Percentiles rank a stretch among this genome's conserved stretches.
phyloP scores from a whole-genome alignment of 2,888 invertebrate species.

The Petrolisthes cinctipes region DNA sequence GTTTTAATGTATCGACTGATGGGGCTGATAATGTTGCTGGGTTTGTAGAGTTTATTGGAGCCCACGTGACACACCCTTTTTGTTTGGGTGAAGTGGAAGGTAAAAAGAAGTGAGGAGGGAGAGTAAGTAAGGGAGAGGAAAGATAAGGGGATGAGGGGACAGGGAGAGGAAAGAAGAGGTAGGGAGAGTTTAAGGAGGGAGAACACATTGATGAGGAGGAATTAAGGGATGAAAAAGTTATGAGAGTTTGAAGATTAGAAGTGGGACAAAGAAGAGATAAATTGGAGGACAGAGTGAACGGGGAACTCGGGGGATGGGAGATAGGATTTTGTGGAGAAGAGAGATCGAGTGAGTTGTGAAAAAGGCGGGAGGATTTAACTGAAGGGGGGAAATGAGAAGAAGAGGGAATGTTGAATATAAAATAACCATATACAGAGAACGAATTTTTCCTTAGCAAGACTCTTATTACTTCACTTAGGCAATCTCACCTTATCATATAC shows the following conservation, averaged over 20 bases:
- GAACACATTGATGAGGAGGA: neutral
- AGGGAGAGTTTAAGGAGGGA: neutral
- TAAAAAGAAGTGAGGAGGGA: neutral
- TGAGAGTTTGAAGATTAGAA: neutral
- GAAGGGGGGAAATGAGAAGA: neutral
- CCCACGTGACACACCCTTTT: no score
- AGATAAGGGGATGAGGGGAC: neutral
- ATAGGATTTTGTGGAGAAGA: neutral
- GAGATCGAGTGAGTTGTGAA: neutral
- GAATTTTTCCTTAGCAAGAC: neutral
- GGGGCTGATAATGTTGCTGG: neutral
- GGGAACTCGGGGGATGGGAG: neutral
- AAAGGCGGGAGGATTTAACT: neutral
- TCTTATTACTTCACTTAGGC: neutral
- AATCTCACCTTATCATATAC: no score
- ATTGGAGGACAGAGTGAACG: neutral
- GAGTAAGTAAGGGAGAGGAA: neutral
- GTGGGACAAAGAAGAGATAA: neutral
- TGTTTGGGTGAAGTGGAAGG: no score
- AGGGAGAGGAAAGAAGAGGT: neutral
- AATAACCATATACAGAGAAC: neutral
- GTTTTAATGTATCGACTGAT: neutral
- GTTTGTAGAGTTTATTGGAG: neutral
- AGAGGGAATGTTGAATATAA: neutral
- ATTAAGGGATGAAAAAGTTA: neutral